Evolutionary conservation across 53 echinoderm and acorn worm genomes (phyloP), one percentile per base, ranked within the genome.

Genomic region (Zoroaster sp.): DNA sequence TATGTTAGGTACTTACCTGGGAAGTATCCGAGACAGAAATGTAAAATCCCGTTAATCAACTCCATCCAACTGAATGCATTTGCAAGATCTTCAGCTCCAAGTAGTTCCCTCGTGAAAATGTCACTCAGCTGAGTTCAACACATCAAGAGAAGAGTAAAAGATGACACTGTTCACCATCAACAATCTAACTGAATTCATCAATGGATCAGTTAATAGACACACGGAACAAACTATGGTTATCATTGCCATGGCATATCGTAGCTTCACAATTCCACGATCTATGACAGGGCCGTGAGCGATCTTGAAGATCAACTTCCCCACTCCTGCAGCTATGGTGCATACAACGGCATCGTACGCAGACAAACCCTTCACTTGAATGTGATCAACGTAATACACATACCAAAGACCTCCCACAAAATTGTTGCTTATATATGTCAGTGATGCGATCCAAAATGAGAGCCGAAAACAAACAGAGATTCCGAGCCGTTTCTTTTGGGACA

Each of bases 1-100:
- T n/a, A n/a, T n/a, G n/a, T n/a, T n/a, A n/a, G n/a, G n/a, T n/a
- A 11, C 25, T 35, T 34, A 77, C 78, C 78, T 77, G 78, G 78
- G 5, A 77, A 1, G 21, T 51, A 77, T 36, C 78, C 78, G 5
- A 49, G 0, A 21, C 18, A 18, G 32, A 51, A 45, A 35, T 9
- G 51, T 17, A 77, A 13, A 0, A 77, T 13, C 4, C 52, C 78
- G 14, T n/a, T 35, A 17, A 35, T 36, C 37, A 77, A 34, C 18
- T 52, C 78, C 18, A 77, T 51, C 78, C 78, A 77, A 51, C 78
- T 51, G 17, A 77, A 53, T 12, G 53, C 78, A 77, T 33, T 51
- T n/a, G 35, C 54, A 33, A 77, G n/a, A 6, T 51, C 35, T 15
- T 77, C 76, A 33, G 12, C 51, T 33, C 78, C 78, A 11, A 77